Evolutionary conservation across 2,888 invertebrate genomes (phyloP), one percentile per base, ranked within the genome.

Genomic region (Parnassius mnemosyne): DNA sequence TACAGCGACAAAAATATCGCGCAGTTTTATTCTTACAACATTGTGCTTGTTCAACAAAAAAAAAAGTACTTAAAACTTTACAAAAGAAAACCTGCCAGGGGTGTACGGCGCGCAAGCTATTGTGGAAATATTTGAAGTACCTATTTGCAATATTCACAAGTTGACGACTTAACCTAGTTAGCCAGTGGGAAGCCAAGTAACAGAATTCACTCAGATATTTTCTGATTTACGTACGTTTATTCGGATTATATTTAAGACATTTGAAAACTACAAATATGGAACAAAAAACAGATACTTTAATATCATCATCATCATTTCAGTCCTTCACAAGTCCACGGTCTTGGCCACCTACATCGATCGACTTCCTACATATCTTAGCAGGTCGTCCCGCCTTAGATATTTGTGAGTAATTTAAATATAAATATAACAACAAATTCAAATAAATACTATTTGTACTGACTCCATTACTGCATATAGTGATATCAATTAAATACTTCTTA

Each of bases 91-190:
- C 20, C 42, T 10, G 56, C 53, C 43, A 42, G 20, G 25, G 51
- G 55, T 55, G 55, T 55, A 43, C 62, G 57, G 53, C 42, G 61
- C 12, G 53, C 43, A 25, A 54, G 62, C 62, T 43, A 53, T 62
- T 62, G 62, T 62, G 57, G 47, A 62, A 63, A 59, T 63, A 63
- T 63, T 63, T 52, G 59, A 55, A 55, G 55, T 55, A 34, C 34
- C 34, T 34, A 58, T 63, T 63, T 63, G 55, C 59, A 63, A 63
- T 59, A 59, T 63, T 63, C 59, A 46, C 55, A 42, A 59, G 62
- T 58, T 54, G 55, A 55, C 55, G 55, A 55, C 55, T 63, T 63
- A 63, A 63, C 63, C 63, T 42, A 63, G 59, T 59, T 63, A 34
- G 41, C 2, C 20, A 9, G 44, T 58, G 52, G 51, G 41, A 58